Evolutionary conservation across 2,113 vertebrate genomes (phyloP).

Genomic region (Podarcis raffonei): DNA sequence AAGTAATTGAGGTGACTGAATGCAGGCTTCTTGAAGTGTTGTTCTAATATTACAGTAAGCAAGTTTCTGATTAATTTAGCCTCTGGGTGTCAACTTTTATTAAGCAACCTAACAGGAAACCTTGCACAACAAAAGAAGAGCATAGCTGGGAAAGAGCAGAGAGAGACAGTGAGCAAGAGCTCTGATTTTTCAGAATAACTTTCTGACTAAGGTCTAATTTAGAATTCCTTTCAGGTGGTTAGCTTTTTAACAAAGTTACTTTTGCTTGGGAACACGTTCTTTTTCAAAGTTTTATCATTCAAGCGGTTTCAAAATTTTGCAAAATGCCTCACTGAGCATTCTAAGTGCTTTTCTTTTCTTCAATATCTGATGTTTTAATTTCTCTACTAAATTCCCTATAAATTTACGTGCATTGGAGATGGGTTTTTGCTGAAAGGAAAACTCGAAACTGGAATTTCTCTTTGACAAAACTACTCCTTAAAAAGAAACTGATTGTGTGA

Average conservation of each 20-base stretch:
- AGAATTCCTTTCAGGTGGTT: slow-evolving; percentile 22
- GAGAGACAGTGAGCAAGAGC: not conserved
- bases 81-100: slow-evolving; percentile 50
- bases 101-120: slow-evolving; percentile 52
- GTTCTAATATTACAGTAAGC: slow-evolving; percentile 60
- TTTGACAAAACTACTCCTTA: not conserved
- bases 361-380: not conserved
- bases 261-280: not conserved
- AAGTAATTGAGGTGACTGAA: slow-evolving; percentile 43
- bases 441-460: not conserved
- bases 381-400: not conserved
- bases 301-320: not conserved
- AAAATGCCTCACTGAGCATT: not conserved
- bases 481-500: not conserved
- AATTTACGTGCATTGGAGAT: too few species aligned
- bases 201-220: slow-evolving; percentile 42
- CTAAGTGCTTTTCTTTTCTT: not conserved
- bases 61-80: slow-evolving; percentile 66
- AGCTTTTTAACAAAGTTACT: not conserved
- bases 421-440: not conserved
- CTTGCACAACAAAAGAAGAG: slow-evolving; percentile 24
- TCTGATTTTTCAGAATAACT: slow-evolving; percentile 36
- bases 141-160: not conserved
- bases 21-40: slow-evolving; percentile 47
- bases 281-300: not conserved